A percentile compares a stretch with the other conserved stretches of the same genome.
Evolutionary conservation across 35 echinoderm and acorn worm genomes (phyloP).

Genomic region (Strongylocentrotus purpuratus): DNA sequence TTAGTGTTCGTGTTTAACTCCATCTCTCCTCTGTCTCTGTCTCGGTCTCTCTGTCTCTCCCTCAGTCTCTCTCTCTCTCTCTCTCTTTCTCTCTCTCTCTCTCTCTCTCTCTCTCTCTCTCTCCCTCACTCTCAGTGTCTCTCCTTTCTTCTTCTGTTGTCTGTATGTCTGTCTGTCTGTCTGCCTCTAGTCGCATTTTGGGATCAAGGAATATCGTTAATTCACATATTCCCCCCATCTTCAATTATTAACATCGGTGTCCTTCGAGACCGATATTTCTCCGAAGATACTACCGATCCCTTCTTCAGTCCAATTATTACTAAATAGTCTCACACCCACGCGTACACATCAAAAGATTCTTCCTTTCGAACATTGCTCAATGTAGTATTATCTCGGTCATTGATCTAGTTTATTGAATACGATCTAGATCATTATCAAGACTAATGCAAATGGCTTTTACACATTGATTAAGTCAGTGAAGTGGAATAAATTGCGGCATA

Average conservation of each 20-base stretch:
- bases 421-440: background rate
- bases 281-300: background rate
- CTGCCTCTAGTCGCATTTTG: background rate
- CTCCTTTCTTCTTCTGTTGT: too few species aligned
- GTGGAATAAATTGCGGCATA: background rate
- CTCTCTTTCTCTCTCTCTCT: background rate
- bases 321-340: background rate
- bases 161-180: background rate
- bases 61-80: background rate
- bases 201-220: background rate
- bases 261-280: background rate
- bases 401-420: background rate
- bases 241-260: constrained; percentile 5
- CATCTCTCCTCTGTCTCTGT: too few species aligned
- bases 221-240: background rate
- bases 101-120: background rate
- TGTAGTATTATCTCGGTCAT: background rate
- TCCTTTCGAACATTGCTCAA: background rate
- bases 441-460: background rate
- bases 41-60: too few species aligned
- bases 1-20: too few species aligned
- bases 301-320: background rate
- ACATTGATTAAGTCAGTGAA: background rate
- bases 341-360: background rate
- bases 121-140: too few species aligned